Evolutionary conservation across 2,113 vertebrate species (phyloP).

Genomic region (Tympanuchus pallidicinctus): DNA sequence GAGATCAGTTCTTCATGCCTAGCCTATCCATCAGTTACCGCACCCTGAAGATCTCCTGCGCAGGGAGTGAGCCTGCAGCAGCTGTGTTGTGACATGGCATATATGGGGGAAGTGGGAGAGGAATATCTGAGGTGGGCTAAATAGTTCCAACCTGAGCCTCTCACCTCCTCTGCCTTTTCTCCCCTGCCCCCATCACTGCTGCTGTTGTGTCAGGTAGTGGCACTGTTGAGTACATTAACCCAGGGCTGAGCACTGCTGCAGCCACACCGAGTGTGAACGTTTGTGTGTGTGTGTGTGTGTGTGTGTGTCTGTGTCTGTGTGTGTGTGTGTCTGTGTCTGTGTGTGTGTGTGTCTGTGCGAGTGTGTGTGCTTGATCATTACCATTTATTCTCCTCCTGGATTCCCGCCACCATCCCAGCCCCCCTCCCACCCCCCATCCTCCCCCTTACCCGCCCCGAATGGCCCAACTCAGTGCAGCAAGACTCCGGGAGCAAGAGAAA

Average conservation of each 20-base stretch:
- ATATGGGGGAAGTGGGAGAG: background rate
- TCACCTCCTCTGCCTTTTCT: conserved; percentile 5
- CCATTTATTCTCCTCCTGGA: background rate
- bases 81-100: background rate
- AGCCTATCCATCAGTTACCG: rapidly evolving
- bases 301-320: background rate
- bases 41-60: background rate
- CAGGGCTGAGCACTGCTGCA: conserved; percentile 56
- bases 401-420: no score
- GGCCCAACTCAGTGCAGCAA: background rate
- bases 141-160: background rate
- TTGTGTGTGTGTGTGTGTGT: background rate
- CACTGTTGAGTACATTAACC: conserved; percentile 80
- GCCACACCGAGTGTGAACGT: conserved; percentile 28
- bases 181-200: conserved; percentile 68
- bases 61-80: rapidly evolving
- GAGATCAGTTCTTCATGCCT: background rate
- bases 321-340: background rate
- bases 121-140: background rate
- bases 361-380: conserved; percentile 39
- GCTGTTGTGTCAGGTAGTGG: conserved; percentile 80
- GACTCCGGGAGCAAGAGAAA: conserved; percentile 10
- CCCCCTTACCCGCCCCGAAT: no score
- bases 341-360: background rate
- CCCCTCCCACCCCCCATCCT: no score